Base-by-base conservation (phyloP, 2,797 vertebrate genomes). In the Lophura swinhoii region DNA sequence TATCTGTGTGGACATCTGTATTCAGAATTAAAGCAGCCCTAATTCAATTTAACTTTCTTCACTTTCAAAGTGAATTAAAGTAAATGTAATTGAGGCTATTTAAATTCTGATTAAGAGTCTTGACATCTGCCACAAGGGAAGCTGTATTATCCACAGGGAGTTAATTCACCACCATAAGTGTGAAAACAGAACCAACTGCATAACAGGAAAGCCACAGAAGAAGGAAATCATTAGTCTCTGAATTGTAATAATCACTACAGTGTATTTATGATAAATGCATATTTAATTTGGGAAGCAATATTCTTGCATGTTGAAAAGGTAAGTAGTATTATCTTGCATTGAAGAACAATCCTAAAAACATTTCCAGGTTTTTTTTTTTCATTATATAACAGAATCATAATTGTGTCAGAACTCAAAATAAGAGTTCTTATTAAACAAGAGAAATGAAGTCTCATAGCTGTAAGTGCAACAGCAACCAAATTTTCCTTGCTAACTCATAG, bases 101-200 rank as follows among this genome's bases (percentile, higher is more conserved):
- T 94, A 91, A 94, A 94, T 91, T 96, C 95, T 94, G 94, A 94
- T 92, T 94, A 95, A 96, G 94, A 90, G 75, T 88, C 94, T 93
- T 96, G 94, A 96, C 95, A 96, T 96, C 92, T 85, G 71, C 87
- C 0, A 20, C 83, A 90, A 94, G 86, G 49, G 87, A 92, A 94
- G 94, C 70, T 91, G 1, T 86, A 63, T 87, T 94, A 92, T 93
- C 96, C 92, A 43, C 85, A 86, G 95, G 94, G 94, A 97, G 88
- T 94, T 94, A 96, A 95, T 96, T 95, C 96, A 94, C 72, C 41
- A 85, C 56, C 17, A 2, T 92, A 94, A 97, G 83, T 75, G 82
- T 90, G 88, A 94, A 95, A 94, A 87, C 69, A 91, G 87, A 90
- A 93, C 93, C 59, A 88, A 94, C 75, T 92, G 88, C 94, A 64